A percentile compares a stretch with the other conserved stretches of the same genome.
These are phyloP conservation scores for Lophius piscatorius DNA, from an alignment of 2,113 vertebrate species.

Conservation along the genomic window DNA sequence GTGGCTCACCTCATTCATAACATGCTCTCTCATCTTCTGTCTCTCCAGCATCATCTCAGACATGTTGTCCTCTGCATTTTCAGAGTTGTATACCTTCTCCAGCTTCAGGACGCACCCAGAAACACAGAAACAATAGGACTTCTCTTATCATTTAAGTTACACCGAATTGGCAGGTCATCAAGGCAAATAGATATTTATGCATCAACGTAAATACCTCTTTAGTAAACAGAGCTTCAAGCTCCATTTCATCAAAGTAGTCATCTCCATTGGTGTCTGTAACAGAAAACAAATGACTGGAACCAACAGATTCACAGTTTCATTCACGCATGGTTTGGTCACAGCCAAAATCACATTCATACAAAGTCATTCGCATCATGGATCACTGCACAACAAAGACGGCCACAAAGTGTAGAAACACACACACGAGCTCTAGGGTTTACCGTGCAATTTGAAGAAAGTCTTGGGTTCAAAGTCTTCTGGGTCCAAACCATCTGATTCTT, in stretches of 20 bases:
- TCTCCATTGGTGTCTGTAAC: constrained; percentile 90
- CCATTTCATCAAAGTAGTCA: constrained; percentile 90
- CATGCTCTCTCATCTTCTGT: constrained; percentile 92
- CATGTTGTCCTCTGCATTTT: constrained; percentile 93
- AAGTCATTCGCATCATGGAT: too few relatives aligned
- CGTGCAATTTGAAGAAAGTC: constrained; percentile 96
- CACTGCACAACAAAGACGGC: too few relatives aligned
- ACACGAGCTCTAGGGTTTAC: too few relatives aligned
- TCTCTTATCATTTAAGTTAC: not conserved
- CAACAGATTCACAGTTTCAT: too few relatives aligned
- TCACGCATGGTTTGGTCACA: too few relatives aligned
- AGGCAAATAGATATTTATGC: constrained; percentile 48
- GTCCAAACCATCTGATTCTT: constrained; percentile 91
- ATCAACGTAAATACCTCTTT: constrained; percentile 86
- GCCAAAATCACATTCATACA: too few relatives aligned
- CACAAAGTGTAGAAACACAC: too few relatives aligned
- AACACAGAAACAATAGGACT: not conserved
- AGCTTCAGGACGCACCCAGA: constrained; percentile 75
- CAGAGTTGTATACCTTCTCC: constrained; percentile 90
- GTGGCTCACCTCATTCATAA: constrained; percentile 88
- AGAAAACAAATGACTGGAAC: not conserved
- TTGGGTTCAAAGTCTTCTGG: constrained; percentile 91
- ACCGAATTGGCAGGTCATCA: not conserved
- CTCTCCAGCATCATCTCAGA: constrained; percentile 95
- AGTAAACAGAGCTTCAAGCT: constrained; percentile 93